Evolutionary conservation across 1,140 invertebrate species (phyloP).

Genomic region (Maniola jurtina): DNA sequence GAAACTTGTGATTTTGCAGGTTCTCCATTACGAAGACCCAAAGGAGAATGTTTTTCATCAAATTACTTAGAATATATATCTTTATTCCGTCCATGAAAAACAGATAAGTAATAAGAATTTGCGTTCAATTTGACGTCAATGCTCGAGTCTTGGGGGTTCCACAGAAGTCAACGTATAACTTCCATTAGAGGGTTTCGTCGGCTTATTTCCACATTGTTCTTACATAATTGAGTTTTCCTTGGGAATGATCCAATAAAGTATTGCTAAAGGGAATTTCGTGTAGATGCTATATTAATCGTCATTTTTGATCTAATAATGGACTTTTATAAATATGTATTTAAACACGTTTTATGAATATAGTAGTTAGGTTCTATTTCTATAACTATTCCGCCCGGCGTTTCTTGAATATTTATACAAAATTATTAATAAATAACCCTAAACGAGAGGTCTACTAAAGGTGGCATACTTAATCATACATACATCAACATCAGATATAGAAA

Average conservation of each 20-base stretch:
- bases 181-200: slow-evolving; percentile 33
- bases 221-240: slow-evolving; percentile 58
- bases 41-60: no score
- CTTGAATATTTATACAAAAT: no score
- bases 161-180: slow-evolving; percentile 9
- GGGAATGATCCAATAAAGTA: slow-evolving; percentile 58
- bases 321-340: neutral
- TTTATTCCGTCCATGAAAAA: neutral
- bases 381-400: no score
- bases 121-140: slow-evolving; percentile 4
- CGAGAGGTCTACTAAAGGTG: no score
- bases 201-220: slow-evolving; percentile 47
- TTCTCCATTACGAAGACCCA: no score
- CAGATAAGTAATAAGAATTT: slow-evolving; percentile 13
- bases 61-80: no score
- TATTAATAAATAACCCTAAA: no score
- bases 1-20: no score
- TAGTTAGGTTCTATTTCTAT: no score
- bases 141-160: neutral
- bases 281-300: slow-evolving; percentile 26
- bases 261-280: slow-evolving; percentile 35
- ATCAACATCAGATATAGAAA: no score
- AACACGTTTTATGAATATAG: neutral
- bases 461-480: no score
- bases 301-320: slow-evolving; percentile 5